Base-by-base conservation (phyloP, 2,113 vertebrate species). In the Xiphorhynchus elegans region DNA sequence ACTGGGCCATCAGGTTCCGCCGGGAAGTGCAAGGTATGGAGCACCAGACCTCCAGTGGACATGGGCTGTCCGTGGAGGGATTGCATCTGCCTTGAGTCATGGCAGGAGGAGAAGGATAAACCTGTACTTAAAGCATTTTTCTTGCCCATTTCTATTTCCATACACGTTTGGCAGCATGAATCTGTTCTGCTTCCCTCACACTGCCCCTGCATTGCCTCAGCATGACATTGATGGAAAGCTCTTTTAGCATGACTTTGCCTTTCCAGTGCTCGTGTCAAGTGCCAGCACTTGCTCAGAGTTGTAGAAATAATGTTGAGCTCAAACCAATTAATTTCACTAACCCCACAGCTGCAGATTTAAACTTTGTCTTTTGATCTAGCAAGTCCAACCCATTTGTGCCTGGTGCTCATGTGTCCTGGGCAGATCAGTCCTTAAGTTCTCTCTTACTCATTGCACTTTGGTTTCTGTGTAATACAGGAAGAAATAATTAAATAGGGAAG, bases 201-300 rank as follows among this genome's bases (percentile, higher is more conserved):
- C 40, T 42, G 46, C 13, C 17, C 47, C 31, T 31, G 31, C 29
- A 3, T 12, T 0, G 0, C 60, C 63, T 42, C 2, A 1, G 1
- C 1, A 1, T 9, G 50, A 35, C 23, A 4, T 11, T 44, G 46
- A 9, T 17, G 31, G 33, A 13, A 49, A 81, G 29, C 17, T 39
- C 44, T 55, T 15, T 13, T 50, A 47, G 35, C 37, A 13, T 56
- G 77, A 44, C 3, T 74, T 55, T 8, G 14, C 72, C 53, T 77
- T 74, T 53, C 14, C 73, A 7, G 8, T 11, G 7, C 16, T 64
- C 2, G 0, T 50, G 13, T 44, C 24, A 42, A n/a, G 31, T 28
- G 31, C 7, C 11, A 9, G 8, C 5, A 3, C 5, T 28, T 66
- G 24, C 29, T 72, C 28, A n/a, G 26, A 67, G 4, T 2, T 17